Evolutionary conservation across 1,140 invertebrate species (phyloP).

Genomic region (Hyles vespertilio): DNA sequence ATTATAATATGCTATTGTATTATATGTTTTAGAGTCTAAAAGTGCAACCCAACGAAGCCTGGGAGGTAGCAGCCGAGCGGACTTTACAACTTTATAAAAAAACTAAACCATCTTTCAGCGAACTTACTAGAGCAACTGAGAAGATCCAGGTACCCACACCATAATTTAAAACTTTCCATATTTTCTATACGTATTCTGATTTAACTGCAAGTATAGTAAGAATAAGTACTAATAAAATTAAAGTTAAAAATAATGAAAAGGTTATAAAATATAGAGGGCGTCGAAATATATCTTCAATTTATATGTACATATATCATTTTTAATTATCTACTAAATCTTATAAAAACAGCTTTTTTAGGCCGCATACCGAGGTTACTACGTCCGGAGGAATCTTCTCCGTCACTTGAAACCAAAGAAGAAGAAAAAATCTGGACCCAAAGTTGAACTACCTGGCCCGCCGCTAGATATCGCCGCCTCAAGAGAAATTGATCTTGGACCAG

Average conservation of each 20-base stretch:
- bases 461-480: conserved; percentile 46
- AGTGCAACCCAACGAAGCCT: conserved; percentile 40
- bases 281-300: no score
- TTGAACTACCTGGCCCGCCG: conserved; percentile 40
- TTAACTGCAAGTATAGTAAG: no score
- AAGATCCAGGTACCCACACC: conserved; percentile 50
- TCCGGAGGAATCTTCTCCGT: conserved; percentile 44
- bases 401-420: conserved; percentile 43
- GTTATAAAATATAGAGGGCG: no score
- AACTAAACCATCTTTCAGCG: conserved; percentile 53
- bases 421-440: conserved; percentile 35
- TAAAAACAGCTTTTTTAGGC: conserved; percentile 32
- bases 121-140: conserved; percentile 48
- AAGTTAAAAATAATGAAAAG: no score
- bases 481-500: conserved; percentile 53
- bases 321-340: not conserved
- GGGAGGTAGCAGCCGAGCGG: conserved; percentile 55
- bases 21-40: conserved; percentile 31
- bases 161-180: not conserved
- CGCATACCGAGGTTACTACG: conserved; percentile 58
- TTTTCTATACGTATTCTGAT: not conserved
- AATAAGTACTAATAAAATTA: no score
- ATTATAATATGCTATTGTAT: not conserved
- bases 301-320: not conserved
- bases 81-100: conserved; percentile 57